Evolutionary conservation across 1,140 invertebrate species (phyloP), one percentile per base, ranked within the genome.

Genomic region (Eueides isabella): DNA sequence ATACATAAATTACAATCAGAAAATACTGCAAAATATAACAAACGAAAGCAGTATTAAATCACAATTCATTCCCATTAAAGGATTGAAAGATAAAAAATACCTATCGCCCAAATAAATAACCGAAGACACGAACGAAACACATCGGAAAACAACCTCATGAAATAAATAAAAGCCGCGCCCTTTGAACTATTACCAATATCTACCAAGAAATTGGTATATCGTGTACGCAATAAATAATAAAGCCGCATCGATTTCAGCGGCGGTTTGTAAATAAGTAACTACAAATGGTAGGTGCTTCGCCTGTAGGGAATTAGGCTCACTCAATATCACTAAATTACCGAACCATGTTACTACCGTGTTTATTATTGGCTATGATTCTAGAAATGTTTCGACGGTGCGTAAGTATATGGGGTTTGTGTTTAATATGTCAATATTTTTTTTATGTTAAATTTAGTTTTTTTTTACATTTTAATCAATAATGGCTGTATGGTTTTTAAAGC

Each of bases 141-240:
- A 41, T 44, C 35, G 48, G 44, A 74, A 71, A 76, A 79, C 71
- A 71, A 72, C 61, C 75, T 79, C 79, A 79, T 77, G 73, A 82
- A 80, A 82, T 78, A 78, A 82, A 79, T 80, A 80, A 75, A 74
- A 77, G 72, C 78, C 74, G 44, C 67, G 76, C 78, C 80, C 78
- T 79, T 70, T 78, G 75, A 76, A 82, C 78, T 82, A 82, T 76
- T 78, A 77, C 75, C 73, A 77, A 82, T 77, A 80, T 80, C 76
- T 72, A 77, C 64, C 76, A 76, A 82, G 79, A 80, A 82, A 82
- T 82, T 80, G 81, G 81, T 82, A 79, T 79, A 79, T 77, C 75
- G 77, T 77, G 76, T 80, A 79, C 61, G 75, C 75, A 82, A 80
- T 82, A 82, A 82, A 80, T 82, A 82, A 80, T 80, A 82, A 80